Percentiles rank a stretch among this genome's conserved stretches.
These are phyloP conservation scores for Andrena marginata DNA, from an alignment of 2,888 invertebrate species.

Conservation along the genomic window DNA sequence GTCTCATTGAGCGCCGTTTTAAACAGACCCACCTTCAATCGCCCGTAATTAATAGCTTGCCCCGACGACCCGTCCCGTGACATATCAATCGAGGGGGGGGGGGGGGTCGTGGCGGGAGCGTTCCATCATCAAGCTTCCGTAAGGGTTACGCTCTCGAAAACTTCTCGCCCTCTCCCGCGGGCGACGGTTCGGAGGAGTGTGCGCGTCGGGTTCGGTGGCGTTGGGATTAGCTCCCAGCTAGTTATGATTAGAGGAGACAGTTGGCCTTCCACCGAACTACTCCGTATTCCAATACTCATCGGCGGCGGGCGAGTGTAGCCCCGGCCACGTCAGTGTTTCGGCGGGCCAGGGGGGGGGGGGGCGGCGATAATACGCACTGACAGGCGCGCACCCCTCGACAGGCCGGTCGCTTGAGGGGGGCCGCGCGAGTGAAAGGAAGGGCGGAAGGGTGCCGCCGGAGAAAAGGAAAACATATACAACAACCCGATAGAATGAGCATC, in stretches of 20 bases:
- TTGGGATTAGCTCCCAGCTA: conserved; percentile 80
- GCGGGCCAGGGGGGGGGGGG: conserved; percentile 58
- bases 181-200: background rate
- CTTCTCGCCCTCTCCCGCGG: background rate
- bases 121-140: conserved; percentile 31
- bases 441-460: conserved; percentile 65
- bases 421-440: conserved; percentile 49
- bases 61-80: conserved; percentile 13
- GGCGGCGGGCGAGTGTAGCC: conserved; percentile 28
- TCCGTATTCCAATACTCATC: conserved; percentile 71
- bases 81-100: conserved; percentile 43
- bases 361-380: conserved; percentile 83
- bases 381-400: conserved; percentile 79
- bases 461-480: conserved; percentile 81
- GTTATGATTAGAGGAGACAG: conserved; percentile 84
- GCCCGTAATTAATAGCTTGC: conserved; percentile 58
- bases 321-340: conserved; percentile 61
- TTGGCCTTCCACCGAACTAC: conserved; percentile 75
- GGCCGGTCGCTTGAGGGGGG: conserved; percentile 49
- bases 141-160: conserved; percentile 45
- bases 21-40: conserved; percentile 49
- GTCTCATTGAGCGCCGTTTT: conserved; percentile 28
- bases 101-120: conserved; percentile 5
- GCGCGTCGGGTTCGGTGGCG: conserved; percentile 52
- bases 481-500: conserved; percentile 83